Conservation (phyloP, 2,888 invertebrate species). For the Spisula subtruncata region DNA sequence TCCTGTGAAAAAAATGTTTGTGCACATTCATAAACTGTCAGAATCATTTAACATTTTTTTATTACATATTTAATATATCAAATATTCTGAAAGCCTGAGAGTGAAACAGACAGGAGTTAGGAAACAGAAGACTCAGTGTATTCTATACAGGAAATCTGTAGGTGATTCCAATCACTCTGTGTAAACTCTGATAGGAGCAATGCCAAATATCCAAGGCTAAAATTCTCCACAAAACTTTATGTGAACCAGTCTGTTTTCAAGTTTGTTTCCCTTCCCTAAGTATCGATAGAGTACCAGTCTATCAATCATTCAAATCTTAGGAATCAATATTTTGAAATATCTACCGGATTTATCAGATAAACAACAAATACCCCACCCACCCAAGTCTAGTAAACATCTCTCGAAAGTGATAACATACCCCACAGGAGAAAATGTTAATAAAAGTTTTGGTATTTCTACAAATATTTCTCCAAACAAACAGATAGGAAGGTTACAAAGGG, state of each 20-base stretch:
- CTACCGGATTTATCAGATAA: not conserved
- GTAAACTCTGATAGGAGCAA: conserved; percentile 42
- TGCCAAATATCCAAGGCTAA: conserved; percentile 27
- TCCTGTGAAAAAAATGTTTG: not conserved
- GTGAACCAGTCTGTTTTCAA: conserved; percentile 25
- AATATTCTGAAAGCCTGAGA: not conserved
- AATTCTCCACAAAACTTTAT: not conserved
- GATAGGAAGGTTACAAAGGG: not conserved
- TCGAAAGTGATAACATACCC: not conserved
- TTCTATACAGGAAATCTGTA: conserved; percentile 6
- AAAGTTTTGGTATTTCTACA: not conserved
- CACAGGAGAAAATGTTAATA: not conserved
- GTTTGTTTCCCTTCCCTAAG: not conserved
- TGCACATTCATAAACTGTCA: not conserved
- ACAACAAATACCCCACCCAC: not conserved
- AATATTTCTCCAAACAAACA: not conserved
- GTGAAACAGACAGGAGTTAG: not conserved
- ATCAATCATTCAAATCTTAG: not conserved
- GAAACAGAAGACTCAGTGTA: not conserved
- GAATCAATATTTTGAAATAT: conserved; percentile 26
- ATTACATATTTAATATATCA: not conserved
- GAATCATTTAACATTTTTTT: not conserved
- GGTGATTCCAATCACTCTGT: conserved; percentile 13
- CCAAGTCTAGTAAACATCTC: not conserved
- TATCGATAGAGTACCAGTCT: not conserved